Conservation (phyloP, 2,797 vertebrate genomes). For the Chaunax sp. region DNA sequence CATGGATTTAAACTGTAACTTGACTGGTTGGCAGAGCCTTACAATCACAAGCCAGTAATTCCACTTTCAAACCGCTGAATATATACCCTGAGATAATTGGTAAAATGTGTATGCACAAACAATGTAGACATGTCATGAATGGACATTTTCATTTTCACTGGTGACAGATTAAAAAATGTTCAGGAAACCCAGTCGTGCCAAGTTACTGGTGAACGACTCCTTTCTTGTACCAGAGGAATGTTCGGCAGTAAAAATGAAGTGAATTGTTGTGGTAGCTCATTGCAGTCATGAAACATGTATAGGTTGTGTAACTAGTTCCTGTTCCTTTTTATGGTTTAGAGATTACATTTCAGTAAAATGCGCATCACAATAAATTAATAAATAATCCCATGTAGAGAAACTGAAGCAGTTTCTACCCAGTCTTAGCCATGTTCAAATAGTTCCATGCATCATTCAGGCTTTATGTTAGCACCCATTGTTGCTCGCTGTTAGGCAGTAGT, state of each 20-base stretch:
- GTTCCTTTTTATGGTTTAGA: constrained; percentile 59
- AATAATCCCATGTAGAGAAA: not conserved
- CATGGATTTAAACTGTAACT: too few relatives aligned
- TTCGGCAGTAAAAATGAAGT: not conserved
- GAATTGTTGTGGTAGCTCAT: not conserved
- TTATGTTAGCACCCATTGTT: not conserved
- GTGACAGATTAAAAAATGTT: not conserved
- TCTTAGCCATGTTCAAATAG: not conserved
- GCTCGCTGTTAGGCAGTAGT: too few relatives aligned
- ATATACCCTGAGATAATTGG: not conserved
- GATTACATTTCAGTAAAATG: not conserved
- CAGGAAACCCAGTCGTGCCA: constrained; percentile 5
- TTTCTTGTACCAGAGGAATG: constrained; percentile 15
- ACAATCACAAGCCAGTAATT: too few relatives aligned
- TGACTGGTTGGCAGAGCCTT: too few relatives aligned
- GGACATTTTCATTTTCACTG: too few relatives aligned
- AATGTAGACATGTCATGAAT: not conserved
- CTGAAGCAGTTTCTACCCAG: not conserved
- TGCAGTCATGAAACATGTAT: not conserved
- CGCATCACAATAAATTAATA: not conserved
- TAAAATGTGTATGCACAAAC: not conserved
- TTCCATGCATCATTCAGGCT: not conserved
- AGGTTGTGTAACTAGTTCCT: constrained; percentile 36
- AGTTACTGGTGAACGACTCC: not conserved
- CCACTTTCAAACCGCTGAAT: not conserved